Percentiles rank a stretch among this genome's conserved stretches.
These are phyloP conservation scores for Amblyjoppa proteus DNA, from an alignment of 2,888 invertebrate species.

Conservation along the genomic window DNA sequence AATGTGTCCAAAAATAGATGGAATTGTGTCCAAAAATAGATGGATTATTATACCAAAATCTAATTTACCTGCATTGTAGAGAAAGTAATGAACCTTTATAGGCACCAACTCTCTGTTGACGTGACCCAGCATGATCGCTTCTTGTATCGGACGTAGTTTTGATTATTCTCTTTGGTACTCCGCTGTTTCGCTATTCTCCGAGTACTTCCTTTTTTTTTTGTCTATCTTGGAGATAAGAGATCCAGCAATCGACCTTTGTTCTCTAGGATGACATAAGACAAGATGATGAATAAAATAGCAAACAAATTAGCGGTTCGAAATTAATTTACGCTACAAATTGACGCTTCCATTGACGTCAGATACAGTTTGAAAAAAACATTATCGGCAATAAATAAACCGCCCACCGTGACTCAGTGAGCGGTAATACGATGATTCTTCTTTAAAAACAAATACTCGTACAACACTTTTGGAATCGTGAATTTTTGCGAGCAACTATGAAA, in stretches of 20 bases:
- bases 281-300: background rate
- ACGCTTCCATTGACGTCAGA: background rate
- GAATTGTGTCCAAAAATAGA: background rate
- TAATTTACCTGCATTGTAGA: constrained; percentile 93
- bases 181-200: constrained; percentile 14
- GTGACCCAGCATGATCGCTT: constrained; percentile 82
- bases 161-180: background rate
- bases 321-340: background rate
- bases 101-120: constrained; percentile 92
- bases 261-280: constrained; percentile 45
- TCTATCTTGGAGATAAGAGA: constrained; percentile 51
- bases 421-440: constrained; percentile 39
- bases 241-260: constrained; percentile 57
- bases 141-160: background rate
- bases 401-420: constrained; percentile 47
- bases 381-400: constrained; percentile 47
- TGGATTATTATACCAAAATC: background rate
- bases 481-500: background rate
- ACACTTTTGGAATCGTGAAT: background rate
- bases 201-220: constrained; percentile 12
- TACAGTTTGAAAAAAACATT: constrained; percentile 3
- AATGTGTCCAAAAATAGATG: background rate
- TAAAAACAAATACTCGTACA: background rate
- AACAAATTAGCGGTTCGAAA: background rate
- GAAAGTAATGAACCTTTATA: constrained; percentile 95